These are phyloP conservation scores for Corvus moneduloides DNA, from an alignment of 2,113 vertebrate genomes.

Conservation along the genomic window DNA sequence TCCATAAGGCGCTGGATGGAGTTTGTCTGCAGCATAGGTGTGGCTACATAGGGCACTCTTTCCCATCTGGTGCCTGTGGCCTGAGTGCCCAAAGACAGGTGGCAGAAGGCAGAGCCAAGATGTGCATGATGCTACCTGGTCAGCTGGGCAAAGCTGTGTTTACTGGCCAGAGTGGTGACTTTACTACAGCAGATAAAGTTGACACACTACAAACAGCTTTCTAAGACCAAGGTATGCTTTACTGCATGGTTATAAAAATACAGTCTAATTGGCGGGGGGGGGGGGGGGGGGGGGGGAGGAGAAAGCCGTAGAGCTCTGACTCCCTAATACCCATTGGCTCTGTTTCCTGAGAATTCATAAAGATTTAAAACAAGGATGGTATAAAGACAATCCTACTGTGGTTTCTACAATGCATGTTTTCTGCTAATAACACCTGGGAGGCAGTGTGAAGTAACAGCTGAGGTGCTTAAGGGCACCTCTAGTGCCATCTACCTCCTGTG, in stretches of 20 bases:
- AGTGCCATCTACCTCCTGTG: slow-evolving; percentile 77
- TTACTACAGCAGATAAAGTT: background rate
- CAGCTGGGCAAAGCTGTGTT: background rate
- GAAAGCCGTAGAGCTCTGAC: background rate
- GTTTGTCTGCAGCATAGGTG: background rate
- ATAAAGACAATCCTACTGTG: slow-evolving; percentile 45
- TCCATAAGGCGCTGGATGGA: background rate
- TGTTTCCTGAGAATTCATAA: slow-evolving; percentile 24
- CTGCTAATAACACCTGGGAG: slow-evolving; percentile 62
- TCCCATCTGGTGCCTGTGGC: background rate
- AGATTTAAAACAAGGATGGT: slow-evolving; percentile 35
- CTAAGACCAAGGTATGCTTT: background rate
- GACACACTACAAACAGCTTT: background rate
- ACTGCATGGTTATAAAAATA: background rate
- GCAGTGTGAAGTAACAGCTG: slow-evolving; percentile 66
- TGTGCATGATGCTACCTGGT: background rate
- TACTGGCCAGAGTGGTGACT: background rate
- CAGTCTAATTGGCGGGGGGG: background rate
- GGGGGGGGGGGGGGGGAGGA: accelerated
- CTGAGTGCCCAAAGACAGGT: background rate
- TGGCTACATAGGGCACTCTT: background rate
- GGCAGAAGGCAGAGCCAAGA: background rate
- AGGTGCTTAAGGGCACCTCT: slow-evolving; percentile 64
- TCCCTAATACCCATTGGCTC: background rate
- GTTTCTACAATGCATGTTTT: slow-evolving; percentile 45